These are phyloP conservation scores for Pelusios castaneus DNA, from an alignment of 2,113 vertebrate genomes.

Conservation along the genomic window DNA sequence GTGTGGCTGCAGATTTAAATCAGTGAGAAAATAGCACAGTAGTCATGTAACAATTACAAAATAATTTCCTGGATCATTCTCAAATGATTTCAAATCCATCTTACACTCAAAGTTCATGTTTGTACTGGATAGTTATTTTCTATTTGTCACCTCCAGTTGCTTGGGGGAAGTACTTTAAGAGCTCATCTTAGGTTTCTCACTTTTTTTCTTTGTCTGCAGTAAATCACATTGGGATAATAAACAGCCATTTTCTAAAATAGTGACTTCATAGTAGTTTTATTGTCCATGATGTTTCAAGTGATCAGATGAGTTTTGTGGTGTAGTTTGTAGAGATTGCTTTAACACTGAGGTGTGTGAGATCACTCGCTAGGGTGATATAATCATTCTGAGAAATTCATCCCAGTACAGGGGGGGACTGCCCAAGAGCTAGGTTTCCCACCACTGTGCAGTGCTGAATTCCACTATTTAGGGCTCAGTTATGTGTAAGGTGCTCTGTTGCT, in stretches of 20 bases:
- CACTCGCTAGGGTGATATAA: neutral
- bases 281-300: neutral
- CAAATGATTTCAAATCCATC: neutral
- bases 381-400: neutral
- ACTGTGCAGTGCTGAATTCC: neutral
- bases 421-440: neutral
- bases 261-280: neutral
- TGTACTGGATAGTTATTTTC: neutral
- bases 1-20: neutral
- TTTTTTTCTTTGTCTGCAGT: neutral
- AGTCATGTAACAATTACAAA: neutral
- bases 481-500: neutral
- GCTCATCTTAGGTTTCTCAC: neutral
- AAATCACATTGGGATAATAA: constrained; percentile 16
- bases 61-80: neutral
- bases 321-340: constrained; percentile 17
- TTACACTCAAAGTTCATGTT: constrained; percentile 5
- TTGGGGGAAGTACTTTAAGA: constrained; percentile 7
- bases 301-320: neutral
- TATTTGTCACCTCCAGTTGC: neutral
- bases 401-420: neutral
- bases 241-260: neutral
- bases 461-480: neutral
- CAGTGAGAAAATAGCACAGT: neutral
- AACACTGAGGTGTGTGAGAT: neutral